phyloP scores from a whole-genome alignment of 2,113 vertebrate genomes.

The Alectura lathami region DNA sequence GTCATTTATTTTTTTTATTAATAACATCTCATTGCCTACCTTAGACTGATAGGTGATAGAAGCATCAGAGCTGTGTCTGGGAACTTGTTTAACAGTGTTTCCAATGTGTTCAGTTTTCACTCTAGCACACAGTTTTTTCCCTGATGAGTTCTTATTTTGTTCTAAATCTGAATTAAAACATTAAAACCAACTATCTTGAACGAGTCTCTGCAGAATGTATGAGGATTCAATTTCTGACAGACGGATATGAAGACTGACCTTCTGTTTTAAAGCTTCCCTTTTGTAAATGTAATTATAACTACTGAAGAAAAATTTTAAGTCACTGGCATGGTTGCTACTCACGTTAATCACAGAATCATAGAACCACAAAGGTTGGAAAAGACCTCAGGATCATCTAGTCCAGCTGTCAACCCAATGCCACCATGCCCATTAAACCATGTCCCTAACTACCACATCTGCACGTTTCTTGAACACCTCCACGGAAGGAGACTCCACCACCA shows the following conservation, averaged over 20 bases:
- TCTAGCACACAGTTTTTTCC: neutral
- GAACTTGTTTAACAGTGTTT: neutral
- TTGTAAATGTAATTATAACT: neutral
- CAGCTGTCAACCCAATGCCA: too few relatives aligned
- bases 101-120: neutral
- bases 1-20: neutral
- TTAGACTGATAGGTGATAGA: neutral
- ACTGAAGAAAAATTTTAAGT: too few relatives aligned
- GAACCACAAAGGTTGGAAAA: too few relatives aligned
- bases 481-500: too few relatives aligned
- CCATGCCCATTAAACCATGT: too few relatives aligned
- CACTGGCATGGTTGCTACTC: neutral
- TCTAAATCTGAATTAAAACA: neutral
- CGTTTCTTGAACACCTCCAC: too few relatives aligned
- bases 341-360: too few relatives aligned
- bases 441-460: too few relatives aligned
- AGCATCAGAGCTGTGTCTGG: neutral
- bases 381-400: too few relatives aligned
- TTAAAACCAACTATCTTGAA: neutral
- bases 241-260: neutral
- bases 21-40: neutral
- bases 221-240: neutral
- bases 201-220: neutral
- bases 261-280: neutral
- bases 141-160: neutral